phyloP scores from a whole-genome alignment of 2,797 vertebrate genomes.

The Prunella strophiata region DNA sequence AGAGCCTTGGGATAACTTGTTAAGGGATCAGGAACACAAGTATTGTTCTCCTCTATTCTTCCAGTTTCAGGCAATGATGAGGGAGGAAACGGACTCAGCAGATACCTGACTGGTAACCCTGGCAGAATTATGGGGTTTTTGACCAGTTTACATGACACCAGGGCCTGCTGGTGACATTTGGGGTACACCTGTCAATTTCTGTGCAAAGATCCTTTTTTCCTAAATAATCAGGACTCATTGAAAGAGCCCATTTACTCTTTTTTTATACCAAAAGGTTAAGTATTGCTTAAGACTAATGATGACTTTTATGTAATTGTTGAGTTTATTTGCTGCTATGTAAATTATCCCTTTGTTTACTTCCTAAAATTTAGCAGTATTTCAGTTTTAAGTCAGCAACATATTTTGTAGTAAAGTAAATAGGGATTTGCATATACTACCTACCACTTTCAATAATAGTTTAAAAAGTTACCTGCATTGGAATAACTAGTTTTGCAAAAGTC shows the following conservation, averaged over 20 bases:
- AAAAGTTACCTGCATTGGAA: not conserved
- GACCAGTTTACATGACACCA: not conserved
- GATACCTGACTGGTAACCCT: not conserved
- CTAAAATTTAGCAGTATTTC: not conserved
- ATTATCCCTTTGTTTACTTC: not conserved
- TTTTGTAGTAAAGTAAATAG: not conserved
- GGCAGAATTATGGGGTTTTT: not conserved
- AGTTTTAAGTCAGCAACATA: not conserved
- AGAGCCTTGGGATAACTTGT: not conserved
- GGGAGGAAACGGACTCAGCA: not conserved
- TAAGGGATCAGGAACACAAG: not conserved
- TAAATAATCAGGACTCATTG: not conserved
- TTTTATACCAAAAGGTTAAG: not conserved
- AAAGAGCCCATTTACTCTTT: not conserved
- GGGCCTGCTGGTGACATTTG: not conserved
- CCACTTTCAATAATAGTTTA: not conserved
- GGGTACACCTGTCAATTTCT: not conserved
- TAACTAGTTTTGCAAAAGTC: not conserved
- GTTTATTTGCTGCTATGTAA: not conserved
- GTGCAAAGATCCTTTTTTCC: too few relatives aligned
- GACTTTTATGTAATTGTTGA: not conserved
- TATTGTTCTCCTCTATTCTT: not conserved
- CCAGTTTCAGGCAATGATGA: not conserved
- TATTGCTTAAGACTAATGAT: not conserved
- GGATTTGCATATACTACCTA: not conserved